Evolutionary conservation across 2,888 invertebrate species (phyloP).

Genomic region (Perdita meconis): DNA sequence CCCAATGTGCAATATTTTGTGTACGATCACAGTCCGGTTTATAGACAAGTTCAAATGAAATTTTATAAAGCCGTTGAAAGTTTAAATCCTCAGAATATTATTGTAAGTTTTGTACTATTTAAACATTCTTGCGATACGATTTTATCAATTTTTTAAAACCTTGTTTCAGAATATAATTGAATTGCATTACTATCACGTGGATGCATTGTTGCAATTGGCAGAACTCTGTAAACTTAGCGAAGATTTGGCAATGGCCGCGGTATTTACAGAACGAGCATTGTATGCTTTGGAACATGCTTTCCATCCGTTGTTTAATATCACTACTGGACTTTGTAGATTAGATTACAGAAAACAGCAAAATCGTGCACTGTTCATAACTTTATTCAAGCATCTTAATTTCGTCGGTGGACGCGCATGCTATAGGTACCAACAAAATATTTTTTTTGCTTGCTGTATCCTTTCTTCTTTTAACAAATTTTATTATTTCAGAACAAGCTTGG

Average conservation of each 20-base stretch:
- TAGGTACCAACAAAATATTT: slow-evolving; percentile 70
- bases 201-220: slow-evolving; percentile 91
- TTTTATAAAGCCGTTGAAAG: slow-evolving; percentile 92
- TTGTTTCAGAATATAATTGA: slow-evolving; percentile 87
- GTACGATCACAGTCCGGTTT: slow-evolving; percentile 90
- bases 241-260: slow-evolving; percentile 91
- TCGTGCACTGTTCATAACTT: slow-evolving; percentile 91
- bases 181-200: slow-evolving; percentile 92
- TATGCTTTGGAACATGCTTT: slow-evolving; percentile 91
- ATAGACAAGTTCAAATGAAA: slow-evolving; percentile 90
- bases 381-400: slow-evolving; percentile 92
- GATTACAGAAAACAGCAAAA: slow-evolving; percentile 93
- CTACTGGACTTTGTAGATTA: slow-evolving; percentile 89
- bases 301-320: slow-evolving; percentile 92
- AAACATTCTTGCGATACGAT: not conserved
- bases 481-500: slow-evolving; percentile 90
- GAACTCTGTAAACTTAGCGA: slow-evolving; percentile 92
- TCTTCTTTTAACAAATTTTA: not conserved
- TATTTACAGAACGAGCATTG: slow-evolving; percentile 91
- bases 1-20: slow-evolving; percentile 87
- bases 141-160: not conserved
- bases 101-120: slow-evolving; percentile 84
- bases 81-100: slow-evolving; percentile 91
- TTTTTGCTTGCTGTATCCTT: not conserved
- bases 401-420: slow-evolving; percentile 92